Evolutionary conservation across 2,797 vertebrate species (phyloP).

Genomic region (Thamnophis elegans): DNA sequence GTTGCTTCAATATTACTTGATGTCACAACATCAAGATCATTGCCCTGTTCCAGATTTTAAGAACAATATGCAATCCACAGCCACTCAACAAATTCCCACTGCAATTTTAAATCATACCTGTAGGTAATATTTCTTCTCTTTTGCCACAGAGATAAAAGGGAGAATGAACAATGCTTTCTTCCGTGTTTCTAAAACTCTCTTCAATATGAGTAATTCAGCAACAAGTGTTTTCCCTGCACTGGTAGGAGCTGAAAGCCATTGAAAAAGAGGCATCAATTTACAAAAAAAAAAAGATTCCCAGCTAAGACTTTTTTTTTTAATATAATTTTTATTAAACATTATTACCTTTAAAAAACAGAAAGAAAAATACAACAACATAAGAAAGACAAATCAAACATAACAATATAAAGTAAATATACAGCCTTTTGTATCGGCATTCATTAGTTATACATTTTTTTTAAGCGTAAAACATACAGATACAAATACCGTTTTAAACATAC

Average conservation of each 20-base stretch:
- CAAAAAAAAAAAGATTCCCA: conserved; percentile 11
- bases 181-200: conserved; percentile 88
- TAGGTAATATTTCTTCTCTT: conserved; percentile 94
- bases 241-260: conserved; percentile 84
- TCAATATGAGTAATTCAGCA: conserved; percentile 92
- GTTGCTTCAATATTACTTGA: neutral
- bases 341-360: no score
- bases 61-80: neutral
- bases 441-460: no score
- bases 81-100: neutral
- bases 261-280: neutral
- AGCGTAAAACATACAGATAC: no score
- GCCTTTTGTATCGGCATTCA: no score
- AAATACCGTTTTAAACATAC: no score
- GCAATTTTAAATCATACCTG: conserved; percentile 69
- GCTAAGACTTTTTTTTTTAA: neutral
- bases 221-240: conserved; percentile 98
- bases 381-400: no score
- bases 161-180: conserved; percentile 95
- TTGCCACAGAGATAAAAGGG: conserved; percentile 95
- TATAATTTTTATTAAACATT: no score
- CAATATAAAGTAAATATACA: no score
- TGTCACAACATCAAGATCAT: neutral
- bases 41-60: neutral
- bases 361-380: no score